Base-by-base conservation (phyloP, 2,113 vertebrate species). In the Pterocles burchelli region DNA sequence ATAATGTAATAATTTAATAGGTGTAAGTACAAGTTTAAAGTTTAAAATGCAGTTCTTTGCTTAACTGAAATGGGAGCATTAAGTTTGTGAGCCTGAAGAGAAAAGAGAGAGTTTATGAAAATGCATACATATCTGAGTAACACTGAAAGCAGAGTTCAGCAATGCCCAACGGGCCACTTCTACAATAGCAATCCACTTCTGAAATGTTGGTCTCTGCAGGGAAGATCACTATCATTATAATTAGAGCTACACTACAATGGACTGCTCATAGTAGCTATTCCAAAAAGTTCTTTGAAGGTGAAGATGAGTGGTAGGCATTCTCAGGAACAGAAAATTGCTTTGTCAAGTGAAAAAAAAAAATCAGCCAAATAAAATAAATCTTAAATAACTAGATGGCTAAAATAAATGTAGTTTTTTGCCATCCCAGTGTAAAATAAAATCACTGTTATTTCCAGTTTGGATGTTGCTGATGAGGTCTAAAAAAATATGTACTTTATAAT, bases 181-280 rank as follows among this genome's bases (percentile, higher is more conserved):
- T 75, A 72, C 91, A 95, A 82, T 78, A 95, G 86, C 67, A 90
- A 92, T 72, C 57, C 70, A n/a, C 80, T 85, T 89, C 84, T 96
- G 80, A 88, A 93, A 67, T 93, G 91, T 82, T 89, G 89, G 80
- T 72, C 93, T 96, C 89, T 95, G 77, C 84, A 93, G 89, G 87
- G 93, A 94, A 96, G 96, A 97, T 96, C 73, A 41, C 79, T 95
- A 96, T 97, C 95, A 45, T 90, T 97, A 41, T 95, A 94, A 97
- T 97, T 95, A 92, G 89, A 94, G 52, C 66, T 92, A 17, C 34
- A 31, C 68, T 92, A 91, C 93, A 95, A 85, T 92, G 84, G 80
- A 51, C 94, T 90, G 77, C 73, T 90, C 76, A 67, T 21, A 87
- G 89, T 14, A 95, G 57, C 80, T 93, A n/a, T 85, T 93, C 78